Evolutionary conservation across 2,113 vertebrate species (phyloP).

Genomic region (Muscicapa adusta): DNA sequence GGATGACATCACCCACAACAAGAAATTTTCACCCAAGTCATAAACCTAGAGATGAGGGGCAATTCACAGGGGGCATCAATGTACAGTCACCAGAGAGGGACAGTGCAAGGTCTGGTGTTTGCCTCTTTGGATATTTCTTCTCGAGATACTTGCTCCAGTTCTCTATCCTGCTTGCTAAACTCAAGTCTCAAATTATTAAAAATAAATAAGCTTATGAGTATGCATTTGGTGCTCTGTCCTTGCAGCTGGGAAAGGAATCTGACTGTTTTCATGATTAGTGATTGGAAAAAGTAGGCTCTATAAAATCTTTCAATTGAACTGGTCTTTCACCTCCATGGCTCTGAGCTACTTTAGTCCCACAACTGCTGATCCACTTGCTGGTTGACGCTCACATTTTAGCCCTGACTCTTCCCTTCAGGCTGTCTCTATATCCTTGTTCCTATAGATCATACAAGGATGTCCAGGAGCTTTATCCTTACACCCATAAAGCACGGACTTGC

Average conservation of each 20-base stretch:
- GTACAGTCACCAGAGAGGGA: not conserved
- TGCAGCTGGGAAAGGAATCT: not conserved
- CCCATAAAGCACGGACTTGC: not conserved
- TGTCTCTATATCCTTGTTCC: not conserved
- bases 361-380: not conserved
- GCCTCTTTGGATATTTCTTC: not conserved
- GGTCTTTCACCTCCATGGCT: not conserved
- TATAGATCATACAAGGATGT: not conserved
- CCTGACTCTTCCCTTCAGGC: not conserved
- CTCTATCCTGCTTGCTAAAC: not conserved
- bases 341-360: not conserved
- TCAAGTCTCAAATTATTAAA: not conserved
- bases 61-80: not conserved
- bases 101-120: not conserved
- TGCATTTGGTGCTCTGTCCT: not conserved
- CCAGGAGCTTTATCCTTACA: not conserved
- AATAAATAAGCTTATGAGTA: not conserved
- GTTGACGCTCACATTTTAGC: not conserved
- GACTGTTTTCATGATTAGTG: not conserved
- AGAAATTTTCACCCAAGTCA: not conserved
- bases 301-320: not conserved
- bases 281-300: not conserved
- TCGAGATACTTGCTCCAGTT: not conserved
- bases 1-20: not conserved
- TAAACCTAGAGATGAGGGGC: not conserved